phyloP scores from a whole-genome alignment of 2,113 vertebrate genomes.

The Datnioides undecimradiatus region DNA sequence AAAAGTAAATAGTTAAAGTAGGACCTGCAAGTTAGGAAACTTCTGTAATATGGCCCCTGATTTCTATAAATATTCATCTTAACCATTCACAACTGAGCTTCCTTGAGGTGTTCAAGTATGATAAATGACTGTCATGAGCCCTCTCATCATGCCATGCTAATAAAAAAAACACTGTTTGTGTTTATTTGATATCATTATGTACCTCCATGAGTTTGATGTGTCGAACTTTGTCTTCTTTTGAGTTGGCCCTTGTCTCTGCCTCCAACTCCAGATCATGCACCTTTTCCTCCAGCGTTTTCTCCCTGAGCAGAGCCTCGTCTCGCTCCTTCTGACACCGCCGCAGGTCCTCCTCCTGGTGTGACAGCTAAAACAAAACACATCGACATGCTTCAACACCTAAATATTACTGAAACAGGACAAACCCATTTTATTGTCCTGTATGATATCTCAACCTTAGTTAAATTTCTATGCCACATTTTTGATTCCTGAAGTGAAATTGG shows the following conservation, averaged over 20 bases:
- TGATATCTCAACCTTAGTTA: not conserved
- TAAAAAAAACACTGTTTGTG: not conserved
- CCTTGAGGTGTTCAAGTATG: not conserved
- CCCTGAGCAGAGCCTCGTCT: constrained; percentile 87
- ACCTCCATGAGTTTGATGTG: constrained; percentile 95
- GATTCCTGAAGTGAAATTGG: not conserved
- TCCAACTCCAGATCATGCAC: constrained; percentile 90
- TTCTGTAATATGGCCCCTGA: no score
- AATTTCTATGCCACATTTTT: not conserved
- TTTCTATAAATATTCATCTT: not conserved
- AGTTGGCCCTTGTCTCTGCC: constrained; percentile 85
- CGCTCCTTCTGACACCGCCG: constrained; percentile 87
- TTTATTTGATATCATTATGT: constrained; percentile 18
- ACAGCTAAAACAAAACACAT: constrained; percentile 81
- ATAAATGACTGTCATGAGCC: not conserved
- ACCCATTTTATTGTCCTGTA: not conserved
- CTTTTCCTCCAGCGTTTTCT: constrained; percentile 87
- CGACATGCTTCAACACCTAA: not conserved
- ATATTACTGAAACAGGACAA: not conserved
- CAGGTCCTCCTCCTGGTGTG: constrained; percentile 87
- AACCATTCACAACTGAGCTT: not conserved
- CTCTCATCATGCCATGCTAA: not conserved
- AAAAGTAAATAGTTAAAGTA: no score
- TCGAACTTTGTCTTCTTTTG: constrained; percentile 88
- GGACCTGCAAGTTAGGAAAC: no score